Percentiles rank a stretch among this genome's conserved stretches.
Evolutionary conservation across 2,888 invertebrate genomes (phyloP).

Genomic region (Polymixis flavicincta): DNA sequence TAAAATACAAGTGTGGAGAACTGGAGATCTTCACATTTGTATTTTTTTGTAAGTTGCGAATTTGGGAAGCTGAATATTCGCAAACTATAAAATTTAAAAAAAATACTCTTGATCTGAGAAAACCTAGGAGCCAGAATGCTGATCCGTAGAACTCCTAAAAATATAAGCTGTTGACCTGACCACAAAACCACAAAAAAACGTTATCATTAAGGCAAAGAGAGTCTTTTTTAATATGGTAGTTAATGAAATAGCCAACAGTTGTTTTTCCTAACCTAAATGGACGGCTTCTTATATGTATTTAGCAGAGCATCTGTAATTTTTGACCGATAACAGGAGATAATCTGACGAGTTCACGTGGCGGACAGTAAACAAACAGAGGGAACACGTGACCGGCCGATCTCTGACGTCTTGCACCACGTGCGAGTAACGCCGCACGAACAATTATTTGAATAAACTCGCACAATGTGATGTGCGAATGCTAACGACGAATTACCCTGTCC

Average conservation of each 20-base stretch:
- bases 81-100: slow-evolving; percentile 11
- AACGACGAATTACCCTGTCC: slow-evolving; percentile 11
- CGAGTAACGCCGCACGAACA: slow-evolving; percentile 38
- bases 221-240: neutral
- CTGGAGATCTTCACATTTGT: slow-evolving; percentile 5
- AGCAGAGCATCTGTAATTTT: slow-evolving; percentile 31
- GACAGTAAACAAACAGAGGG: slow-evolving; percentile 75
- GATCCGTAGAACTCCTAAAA: neutral
- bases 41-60: neutral
- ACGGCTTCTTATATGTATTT: slow-evolving; percentile 1
- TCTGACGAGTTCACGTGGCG: slow-evolving; percentile 73
- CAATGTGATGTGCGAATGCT: slow-evolving; percentile 2
- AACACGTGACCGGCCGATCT: slow-evolving; percentile 73
- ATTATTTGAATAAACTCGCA: slow-evolving; percentile 49
- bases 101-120: slow-evolving; percentile 1
- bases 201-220: slow-evolving; percentile 3
- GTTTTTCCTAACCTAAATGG: neutral
- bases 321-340: slow-evolving; percentile 66
- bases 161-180: neutral
- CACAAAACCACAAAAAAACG: neutral
- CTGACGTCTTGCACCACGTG: slow-evolving; percentile 74
- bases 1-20: slow-evolving; percentile 15
- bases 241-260: neutral
- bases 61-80: slow-evolving; percentile 5
- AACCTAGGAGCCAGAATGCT: neutral